Percentiles rank a stretch among this genome's conserved stretches.
These are phyloP conservation scores for Nycticebus coucang DNA, from an alignment of 2,113 vertebrate species.

Conservation along the genomic window DNA sequence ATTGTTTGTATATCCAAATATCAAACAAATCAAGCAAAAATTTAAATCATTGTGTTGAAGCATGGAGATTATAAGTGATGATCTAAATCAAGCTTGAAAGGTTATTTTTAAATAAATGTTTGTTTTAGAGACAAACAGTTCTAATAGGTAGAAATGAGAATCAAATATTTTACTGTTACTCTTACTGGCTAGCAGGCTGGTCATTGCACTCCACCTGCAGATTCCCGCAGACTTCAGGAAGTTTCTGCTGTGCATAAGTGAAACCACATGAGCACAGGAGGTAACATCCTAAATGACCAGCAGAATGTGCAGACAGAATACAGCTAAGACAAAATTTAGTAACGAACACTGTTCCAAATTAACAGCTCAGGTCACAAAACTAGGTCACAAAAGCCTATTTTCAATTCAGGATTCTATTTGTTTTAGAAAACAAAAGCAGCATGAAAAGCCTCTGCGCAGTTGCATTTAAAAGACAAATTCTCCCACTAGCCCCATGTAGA, in stretches of 20 bases:
- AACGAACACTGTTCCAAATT: not conserved
- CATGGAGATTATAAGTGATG: not conserved
- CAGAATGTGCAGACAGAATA: not conserved
- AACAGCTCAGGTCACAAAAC: not conserved
- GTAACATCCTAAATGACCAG: not conserved
- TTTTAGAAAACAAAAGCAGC: not conserved
- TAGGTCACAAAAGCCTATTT: not conserved
- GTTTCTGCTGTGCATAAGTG: not conserved
- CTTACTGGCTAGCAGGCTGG: not conserved
- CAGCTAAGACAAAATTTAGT: not conserved
- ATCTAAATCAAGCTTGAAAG: not conserved
- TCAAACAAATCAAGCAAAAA: slow-evolving; percentile 25
- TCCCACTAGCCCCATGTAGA: not conserved
- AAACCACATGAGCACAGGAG: not conserved
- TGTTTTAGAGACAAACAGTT: slow-evolving; percentile 16
- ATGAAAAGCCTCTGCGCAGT: not conserved
- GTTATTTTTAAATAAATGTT: slow-evolving; percentile 6
- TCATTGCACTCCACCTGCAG: not conserved
- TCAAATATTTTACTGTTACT: not conserved
- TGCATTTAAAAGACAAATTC: not conserved
- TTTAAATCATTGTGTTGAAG: not conserved
- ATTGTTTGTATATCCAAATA: not conserved
- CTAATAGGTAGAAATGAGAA: not conserved
- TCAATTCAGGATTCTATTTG: not conserved
- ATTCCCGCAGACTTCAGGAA: not conserved